Percentiles rank a stretch among this genome's conserved stretches.
These are phyloP conservation scores for Melitaea cinxia DNA, from an alignment of 1,140 invertebrate species.

Conservation along the genomic window DNA sequence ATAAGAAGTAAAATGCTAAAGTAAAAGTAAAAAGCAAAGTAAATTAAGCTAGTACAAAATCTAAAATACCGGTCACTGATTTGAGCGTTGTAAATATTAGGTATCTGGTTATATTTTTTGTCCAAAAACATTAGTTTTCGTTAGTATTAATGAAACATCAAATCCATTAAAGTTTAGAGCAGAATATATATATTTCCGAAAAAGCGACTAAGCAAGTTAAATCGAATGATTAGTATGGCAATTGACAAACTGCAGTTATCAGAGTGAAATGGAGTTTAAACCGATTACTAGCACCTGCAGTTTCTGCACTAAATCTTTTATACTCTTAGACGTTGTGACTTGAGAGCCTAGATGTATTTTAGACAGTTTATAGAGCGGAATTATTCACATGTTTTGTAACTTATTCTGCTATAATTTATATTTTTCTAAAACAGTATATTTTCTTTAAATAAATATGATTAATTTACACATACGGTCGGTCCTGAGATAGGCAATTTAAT, in stretches of 20 bases:
- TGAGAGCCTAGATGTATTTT: neutral
- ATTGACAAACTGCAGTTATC: constrained; percentile 31
- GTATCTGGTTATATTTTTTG: too few relatives aligned
- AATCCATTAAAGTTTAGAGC: neutral
- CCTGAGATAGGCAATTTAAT: too few relatives aligned
- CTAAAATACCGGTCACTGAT: too few relatives aligned
- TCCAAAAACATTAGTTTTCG: neutral
- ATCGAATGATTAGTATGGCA: constrained; percentile 25
- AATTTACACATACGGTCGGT: too few relatives aligned
- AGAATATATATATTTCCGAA: constrained; percentile 17
- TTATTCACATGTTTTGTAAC: too few relatives aligned
- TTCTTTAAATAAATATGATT: too few relatives aligned
- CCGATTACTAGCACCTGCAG: constrained; percentile 28
- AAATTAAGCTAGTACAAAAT: too few relatives aligned
- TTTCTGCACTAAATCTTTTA: constrained; percentile 21
- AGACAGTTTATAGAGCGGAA: neutral
- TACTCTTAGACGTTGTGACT: neutral
- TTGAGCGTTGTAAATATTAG: too few relatives aligned
- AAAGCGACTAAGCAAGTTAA: constrained; percentile 8
- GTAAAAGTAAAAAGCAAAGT: too few relatives aligned
- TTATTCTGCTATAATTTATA: neutral
- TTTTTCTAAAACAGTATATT: too few relatives aligned
- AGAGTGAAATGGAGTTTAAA: constrained; percentile 27
- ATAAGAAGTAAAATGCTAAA: too few relatives aligned
- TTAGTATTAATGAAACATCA: neutral